Conservation (phyloP, 2,888 invertebrate species). For the Neoitamus cyanurus region DNA sequence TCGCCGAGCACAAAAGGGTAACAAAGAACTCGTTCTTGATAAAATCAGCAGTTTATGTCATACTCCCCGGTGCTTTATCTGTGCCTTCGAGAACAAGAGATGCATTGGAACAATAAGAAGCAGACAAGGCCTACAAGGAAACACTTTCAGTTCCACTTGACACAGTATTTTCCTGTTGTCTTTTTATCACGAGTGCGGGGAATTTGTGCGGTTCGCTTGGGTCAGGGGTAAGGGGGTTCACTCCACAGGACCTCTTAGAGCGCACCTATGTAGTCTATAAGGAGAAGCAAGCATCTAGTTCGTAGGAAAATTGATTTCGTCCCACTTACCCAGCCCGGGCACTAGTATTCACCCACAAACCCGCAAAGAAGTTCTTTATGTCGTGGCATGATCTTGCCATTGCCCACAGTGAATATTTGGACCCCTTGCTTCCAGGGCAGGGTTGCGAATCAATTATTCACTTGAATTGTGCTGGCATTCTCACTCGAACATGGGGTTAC, state of each 20-base stretch:
- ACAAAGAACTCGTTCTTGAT: conserved; percentile 22
- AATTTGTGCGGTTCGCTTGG: conserved; percentile 30
- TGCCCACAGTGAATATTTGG: background rate
- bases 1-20: background rate
- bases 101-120: conserved; percentile 31
- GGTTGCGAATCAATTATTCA: conserved; percentile 31
- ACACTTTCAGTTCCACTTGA: conserved; percentile 51
- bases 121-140: conserved; percentile 33
- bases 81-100: conserved; percentile 20
- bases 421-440: background rate
- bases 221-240: conserved; percentile 8
- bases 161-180: conserved; percentile 49
- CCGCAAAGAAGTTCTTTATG: background rate
- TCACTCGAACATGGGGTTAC: background rate
- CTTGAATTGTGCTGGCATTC: conserved; percentile 1
- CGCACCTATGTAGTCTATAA: background rate
- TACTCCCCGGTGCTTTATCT: conserved; percentile 39
- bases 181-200: conserved; percentile 30
- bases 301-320: conserved; percentile 31
- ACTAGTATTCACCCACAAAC: background rate
- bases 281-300: background rate
- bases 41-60: conserved; percentile 50
- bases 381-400: background rate
- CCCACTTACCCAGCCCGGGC: background rate
- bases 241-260: background rate